Percentiles rank a stretch among this genome's conserved stretches.
phyloP scores from a whole-genome alignment of 1,140 invertebrate genomes.

The Hylyphantes graminicola region DNA sequence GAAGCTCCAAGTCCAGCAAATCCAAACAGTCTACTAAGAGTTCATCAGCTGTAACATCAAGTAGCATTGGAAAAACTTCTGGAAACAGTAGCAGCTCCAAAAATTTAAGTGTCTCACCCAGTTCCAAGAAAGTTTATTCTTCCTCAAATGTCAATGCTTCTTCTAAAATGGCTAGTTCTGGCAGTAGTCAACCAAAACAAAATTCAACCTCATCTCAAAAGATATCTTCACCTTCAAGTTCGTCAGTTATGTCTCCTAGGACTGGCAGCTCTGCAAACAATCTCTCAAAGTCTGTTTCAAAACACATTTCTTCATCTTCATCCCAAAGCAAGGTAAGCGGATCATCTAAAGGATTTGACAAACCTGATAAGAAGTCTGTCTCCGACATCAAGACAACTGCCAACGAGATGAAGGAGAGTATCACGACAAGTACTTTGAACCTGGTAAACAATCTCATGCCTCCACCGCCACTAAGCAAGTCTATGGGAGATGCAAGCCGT shows the following conservation, averaged over 20 bases:
- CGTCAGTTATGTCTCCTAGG: conserved; percentile 44
- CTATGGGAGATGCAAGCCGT: conserved; percentile 14
- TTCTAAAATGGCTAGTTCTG: conserved; percentile 10
- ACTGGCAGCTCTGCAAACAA: conserved; percentile 45
- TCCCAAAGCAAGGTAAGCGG: conserved; percentile 36
- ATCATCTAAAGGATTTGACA: conserved; percentile 47
- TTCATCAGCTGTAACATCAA: conserved; percentile 44
- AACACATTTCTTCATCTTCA: conserved; percentile 50
- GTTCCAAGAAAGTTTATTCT: conserved; percentile 29
- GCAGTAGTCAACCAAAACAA: conserved; percentile 29
- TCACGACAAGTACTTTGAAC: conserved; percentile 25
- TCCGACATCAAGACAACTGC: conserved; percentile 29
- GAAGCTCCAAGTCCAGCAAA: conserved; percentile 53
- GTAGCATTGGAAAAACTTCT: conserved; percentile 44
- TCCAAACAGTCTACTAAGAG: conserved; percentile 56
- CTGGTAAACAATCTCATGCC: conserved; percentile 54
- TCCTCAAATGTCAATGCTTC: conserved; percentile 20
- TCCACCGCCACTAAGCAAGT: conserved; percentile 47
- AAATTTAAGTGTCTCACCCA: conserved; percentile 38
- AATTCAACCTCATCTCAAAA: conserved; percentile 41
- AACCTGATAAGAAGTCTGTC: conserved; percentile 34
- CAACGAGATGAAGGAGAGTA: conserved; percentile 41
- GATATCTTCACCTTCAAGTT: conserved; percentile 44
- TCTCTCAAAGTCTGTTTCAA: conserved; percentile 41
- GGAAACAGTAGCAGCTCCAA: conserved; percentile 36